Conservation (phyloP, 2,888 invertebrate species). For the Drosophila austrosaltans region DNA sequence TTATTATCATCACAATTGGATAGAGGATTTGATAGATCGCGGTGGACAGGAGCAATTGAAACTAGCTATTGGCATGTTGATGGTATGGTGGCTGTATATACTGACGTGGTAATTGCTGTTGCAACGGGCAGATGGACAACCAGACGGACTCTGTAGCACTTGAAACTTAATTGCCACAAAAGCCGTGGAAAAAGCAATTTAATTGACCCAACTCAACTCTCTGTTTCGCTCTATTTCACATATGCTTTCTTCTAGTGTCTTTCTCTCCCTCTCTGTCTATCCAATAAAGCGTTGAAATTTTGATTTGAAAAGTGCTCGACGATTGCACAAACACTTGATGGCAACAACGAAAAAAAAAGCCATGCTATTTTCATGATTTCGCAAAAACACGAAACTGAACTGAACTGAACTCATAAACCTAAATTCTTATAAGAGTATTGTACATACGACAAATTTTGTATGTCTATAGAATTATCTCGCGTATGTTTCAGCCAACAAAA, state of each 20-base stretch:
- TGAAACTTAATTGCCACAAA: constrained; percentile 6
- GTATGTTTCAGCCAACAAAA: constrained; percentile 47
- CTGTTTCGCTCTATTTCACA: neutral
- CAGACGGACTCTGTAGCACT: neutral
- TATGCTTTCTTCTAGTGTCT: neutral
- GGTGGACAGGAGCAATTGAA: constrained; percentile 21
- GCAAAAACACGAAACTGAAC: neutral
- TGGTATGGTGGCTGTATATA: neutral
- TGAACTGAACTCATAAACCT: constrained; percentile 25
- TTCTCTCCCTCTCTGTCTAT: neutral
- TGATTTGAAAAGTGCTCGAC: constrained; percentile 4
- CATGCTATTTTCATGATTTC: neutral
- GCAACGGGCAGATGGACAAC: neutral
- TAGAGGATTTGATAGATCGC: constrained; percentile 37
- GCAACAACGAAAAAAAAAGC: neutral
- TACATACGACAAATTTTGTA: constrained; percentile 30
- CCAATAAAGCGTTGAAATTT: constrained; percentile 15
- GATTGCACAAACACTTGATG: neutral
- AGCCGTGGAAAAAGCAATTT: constrained; percentile 14
- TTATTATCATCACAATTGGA: constrained; percentile 40
- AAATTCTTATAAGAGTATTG: constrained; percentile 24
- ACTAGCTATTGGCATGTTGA: neutral
- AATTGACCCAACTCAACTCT: constrained; percentile 1
- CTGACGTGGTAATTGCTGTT: neutral
- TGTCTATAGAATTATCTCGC: constrained; percentile 20